A percentile compares a stretch with the other conserved stretches of the same genome.
Conservation (phyloP, 1,140 invertebrate genomes). For the Latrodectus geometricus region DNA sequence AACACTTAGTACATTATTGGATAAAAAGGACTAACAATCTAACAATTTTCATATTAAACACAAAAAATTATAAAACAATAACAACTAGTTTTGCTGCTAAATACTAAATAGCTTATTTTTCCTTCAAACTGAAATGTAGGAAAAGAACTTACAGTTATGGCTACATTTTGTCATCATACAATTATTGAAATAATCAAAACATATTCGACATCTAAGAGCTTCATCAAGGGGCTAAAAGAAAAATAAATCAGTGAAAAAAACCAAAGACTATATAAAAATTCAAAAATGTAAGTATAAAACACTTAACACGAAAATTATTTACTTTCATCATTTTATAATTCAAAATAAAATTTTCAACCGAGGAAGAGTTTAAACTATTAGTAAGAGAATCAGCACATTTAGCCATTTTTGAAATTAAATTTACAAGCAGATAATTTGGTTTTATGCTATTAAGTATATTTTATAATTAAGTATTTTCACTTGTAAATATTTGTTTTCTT, state of each 20-base stretch:
- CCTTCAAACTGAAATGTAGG: too few species aligned
- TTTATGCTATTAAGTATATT: too few species aligned
- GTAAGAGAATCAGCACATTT: neutral
- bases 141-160: conserved; percentile 30
- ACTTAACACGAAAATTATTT: neutral
- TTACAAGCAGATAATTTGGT: too few species aligned
- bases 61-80: too few species aligned
- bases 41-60: too few species aligned
- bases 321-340: conserved; percentile 25
- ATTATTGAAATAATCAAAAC: conserved; percentile 37
- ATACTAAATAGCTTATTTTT: too few species aligned
- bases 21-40: too few species aligned
- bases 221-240: conserved; percentile 36
- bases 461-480: too few species aligned
- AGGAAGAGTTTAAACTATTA: neutral
- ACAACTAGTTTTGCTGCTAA: too few species aligned
- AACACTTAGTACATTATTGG: too few species aligned
- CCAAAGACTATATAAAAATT: neutral
- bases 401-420: neutral
- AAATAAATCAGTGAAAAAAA: neutral
- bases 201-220: conserved; percentile 22
- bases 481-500: too few species aligned
- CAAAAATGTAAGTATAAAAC: neutral
- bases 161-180: conserved; percentile 46
- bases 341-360: neutral